phyloP scores from a whole-genome alignment of 2,888 invertebrate species.

The Cyaniris semiargus region DNA sequence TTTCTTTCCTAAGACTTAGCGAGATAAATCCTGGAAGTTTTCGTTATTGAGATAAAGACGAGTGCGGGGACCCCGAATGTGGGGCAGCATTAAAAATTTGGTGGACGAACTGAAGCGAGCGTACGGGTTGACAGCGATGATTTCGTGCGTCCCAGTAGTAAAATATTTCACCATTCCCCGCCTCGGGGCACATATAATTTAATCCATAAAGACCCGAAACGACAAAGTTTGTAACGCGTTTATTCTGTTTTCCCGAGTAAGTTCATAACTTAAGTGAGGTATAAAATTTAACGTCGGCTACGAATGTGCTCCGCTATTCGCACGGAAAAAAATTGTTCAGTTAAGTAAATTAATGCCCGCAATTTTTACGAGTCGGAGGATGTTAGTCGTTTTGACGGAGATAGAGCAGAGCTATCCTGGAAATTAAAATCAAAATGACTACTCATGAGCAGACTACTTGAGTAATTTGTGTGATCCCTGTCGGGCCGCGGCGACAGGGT shows the following conservation, averaged over 20 bases:
- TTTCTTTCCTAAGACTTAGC: neutral
- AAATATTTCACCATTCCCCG: slow-evolving; percentile 74
- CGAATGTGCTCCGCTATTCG: neutral
- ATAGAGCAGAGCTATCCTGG: neutral
- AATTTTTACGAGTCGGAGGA: slow-evolving; percentile 11
- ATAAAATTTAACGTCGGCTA: slow-evolving; percentile 41
- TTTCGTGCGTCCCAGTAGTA: slow-evolving; percentile 66
- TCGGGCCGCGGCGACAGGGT: neutral
- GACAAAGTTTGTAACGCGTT: slow-evolving; percentile 68
- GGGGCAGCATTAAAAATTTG: neutral
- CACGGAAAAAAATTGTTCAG: slow-evolving; percentile 12
- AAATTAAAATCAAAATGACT: slow-evolving; percentile 1
- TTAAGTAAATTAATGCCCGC: slow-evolving; percentile 13
- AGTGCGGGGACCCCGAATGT: neutral
- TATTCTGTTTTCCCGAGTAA: slow-evolving; percentile 63
- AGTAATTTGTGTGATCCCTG: neutral
- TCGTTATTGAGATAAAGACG: neutral
- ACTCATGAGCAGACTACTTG: neutral
- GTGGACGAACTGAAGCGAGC: slow-evolving; percentile 45
- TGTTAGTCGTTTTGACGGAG: slow-evolving; percentile 7
- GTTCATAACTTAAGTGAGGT: slow-evolving; percentile 55
- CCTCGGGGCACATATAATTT: slow-evolving; percentile 74
- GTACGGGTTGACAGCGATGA: slow-evolving; percentile 61
- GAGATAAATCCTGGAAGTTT: neutral
- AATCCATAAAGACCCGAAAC: slow-evolving; percentile 70